phyloP scores from a whole-genome alignment of 2,113 vertebrate genomes.

The Plectropomus leopardus region DNA sequence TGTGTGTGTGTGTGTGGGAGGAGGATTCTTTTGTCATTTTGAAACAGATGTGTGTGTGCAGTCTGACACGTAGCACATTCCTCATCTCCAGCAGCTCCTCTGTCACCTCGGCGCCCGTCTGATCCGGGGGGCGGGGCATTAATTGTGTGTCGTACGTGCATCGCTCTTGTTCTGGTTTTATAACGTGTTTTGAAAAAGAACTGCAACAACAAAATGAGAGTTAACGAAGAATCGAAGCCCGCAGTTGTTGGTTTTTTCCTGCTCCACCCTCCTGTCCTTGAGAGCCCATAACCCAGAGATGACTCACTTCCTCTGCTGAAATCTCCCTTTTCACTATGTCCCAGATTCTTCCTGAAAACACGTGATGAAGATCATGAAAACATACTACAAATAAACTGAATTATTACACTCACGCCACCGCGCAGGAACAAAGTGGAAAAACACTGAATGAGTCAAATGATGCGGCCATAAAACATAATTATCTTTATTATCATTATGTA shows the following conservation, averaged over 20 bases:
- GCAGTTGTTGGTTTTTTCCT: background rate
- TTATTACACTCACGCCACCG: background rate
- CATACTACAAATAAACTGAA: background rate
- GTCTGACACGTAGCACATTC: slow-evolving; percentile 20
- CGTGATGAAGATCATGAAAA: background rate
- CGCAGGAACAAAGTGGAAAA: background rate
- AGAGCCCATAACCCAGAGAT: slow-evolving; percentile 35
- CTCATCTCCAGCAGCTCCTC: background rate
- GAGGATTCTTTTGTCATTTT: background rate
- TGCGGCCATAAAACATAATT: background rate
- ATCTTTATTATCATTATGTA: background rate
- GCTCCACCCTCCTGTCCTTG: slow-evolving; percentile 25
- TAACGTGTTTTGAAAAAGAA: background rate
- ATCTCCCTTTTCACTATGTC: background rate
- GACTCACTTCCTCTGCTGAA: slow-evolving; percentile 41
- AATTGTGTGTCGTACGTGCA: background rate
- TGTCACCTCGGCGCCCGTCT: background rate
- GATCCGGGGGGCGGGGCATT: background rate
- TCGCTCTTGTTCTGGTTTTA: background rate
- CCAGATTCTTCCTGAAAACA: slow-evolving; percentile 2
- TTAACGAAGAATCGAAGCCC: background rate
- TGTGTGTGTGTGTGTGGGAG: background rate
- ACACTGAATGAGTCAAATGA: background rate
- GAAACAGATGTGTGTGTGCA: background rate
- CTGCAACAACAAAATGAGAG: background rate